phyloP scores from a whole-genome alignment of 1,140 invertebrate genomes.

The Drosophila bifasciata region DNA sequence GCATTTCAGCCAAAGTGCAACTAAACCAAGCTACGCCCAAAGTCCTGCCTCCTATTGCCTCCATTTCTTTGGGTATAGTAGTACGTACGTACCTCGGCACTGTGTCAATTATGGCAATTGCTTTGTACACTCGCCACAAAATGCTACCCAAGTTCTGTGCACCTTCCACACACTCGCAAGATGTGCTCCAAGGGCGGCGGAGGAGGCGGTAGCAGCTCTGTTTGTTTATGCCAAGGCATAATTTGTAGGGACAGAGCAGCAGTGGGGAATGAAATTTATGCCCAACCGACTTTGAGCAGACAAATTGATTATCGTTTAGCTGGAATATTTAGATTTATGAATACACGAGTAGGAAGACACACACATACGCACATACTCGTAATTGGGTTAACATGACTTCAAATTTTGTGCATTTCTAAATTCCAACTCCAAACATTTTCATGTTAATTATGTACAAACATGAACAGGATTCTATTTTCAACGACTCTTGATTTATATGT shows the following conservation, averaged over 20 bases:
- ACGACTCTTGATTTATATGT: too few species aligned
- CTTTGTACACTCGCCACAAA: slow-evolving; percentile 63
- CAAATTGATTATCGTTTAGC: slow-evolving; percentile 15
- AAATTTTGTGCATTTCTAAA: too few species aligned
- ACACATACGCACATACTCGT: too few species aligned
- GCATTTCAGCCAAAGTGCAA: slow-evolving; percentile 64
- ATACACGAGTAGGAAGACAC: slow-evolving; percentile 3
- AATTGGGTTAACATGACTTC: too few species aligned
- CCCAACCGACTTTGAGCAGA: slow-evolving; percentile 13
- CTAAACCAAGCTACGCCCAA: slow-evolving; percentile 7
- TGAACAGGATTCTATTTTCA: too few species aligned
- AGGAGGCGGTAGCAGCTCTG: slow-evolving; percentile 11
- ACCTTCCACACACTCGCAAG: slow-evolving; percentile 33
- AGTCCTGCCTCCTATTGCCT: neutral
- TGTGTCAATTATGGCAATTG: slow-evolving; percentile 68
- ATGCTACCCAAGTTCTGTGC: slow-evolving; percentile 52
- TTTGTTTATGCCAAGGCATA: slow-evolving; percentile 23
- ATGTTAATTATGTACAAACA: too few species aligned
- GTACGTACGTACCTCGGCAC: slow-evolving; percentile 10
- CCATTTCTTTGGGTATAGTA: neutral
- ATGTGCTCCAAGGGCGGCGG: slow-evolving; percentile 41
- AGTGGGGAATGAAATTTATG: slow-evolving; percentile 12
- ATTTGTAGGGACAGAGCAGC: slow-evolving; percentile 12
- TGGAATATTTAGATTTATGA: slow-evolving; percentile 13
- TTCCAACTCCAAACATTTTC: too few species aligned